Evolutionary conservation across 2,113 vertebrate genomes (phyloP).

Genomic region (Mystacornis crossleyi): DNA sequence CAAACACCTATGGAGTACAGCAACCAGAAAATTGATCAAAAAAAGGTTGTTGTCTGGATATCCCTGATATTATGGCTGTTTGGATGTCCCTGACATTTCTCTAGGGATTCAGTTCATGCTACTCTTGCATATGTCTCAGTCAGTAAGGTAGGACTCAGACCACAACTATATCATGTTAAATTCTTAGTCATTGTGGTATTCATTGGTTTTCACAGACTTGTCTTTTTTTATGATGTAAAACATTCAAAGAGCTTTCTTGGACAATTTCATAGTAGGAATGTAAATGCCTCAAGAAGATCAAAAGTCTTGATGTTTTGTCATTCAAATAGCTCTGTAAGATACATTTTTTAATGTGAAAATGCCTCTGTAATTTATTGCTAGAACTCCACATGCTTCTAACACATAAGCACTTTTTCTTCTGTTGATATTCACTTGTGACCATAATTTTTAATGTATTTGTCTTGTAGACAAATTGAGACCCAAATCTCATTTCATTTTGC

Average conservation of each 20-base stretch:
- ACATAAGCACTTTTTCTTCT: neutral
- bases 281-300: neutral
- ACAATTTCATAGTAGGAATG: neutral
- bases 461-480: neutral
- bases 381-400: neutral
- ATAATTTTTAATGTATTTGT: neutral
- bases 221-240: neutral
- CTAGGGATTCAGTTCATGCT: neutral
- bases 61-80: neutral
- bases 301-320: neutral
- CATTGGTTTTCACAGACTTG: neutral
- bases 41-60: neutral
- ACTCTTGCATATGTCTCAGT: neutral
- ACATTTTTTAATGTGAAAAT: neutral
- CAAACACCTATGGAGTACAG: neutral
- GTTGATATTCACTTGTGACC: neutral
- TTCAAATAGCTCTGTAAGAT: neutral
- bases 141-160: neutral
- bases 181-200: neutral
- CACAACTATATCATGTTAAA: neutral
- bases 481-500: neutral
- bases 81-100: neutral
- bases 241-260: neutral
- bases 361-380: neutral
- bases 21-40: neutral